phyloP scores from a whole-genome alignment of 2,797 vertebrate genomes.

The Cirrhinus mrigala region DNA sequence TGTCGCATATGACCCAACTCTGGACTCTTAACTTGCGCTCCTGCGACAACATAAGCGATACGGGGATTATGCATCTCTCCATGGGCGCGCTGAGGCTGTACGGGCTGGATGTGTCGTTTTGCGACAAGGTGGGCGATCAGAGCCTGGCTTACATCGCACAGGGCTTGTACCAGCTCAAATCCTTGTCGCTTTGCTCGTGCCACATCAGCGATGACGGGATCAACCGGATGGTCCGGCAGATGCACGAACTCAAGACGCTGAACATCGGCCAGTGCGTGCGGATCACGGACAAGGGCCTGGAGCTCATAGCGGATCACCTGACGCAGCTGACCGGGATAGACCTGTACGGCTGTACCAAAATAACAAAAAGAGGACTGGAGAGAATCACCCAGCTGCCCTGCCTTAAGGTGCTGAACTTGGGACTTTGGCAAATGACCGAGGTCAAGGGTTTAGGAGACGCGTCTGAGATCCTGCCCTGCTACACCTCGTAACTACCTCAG shows the following conservation, averaged over 20 bases:
- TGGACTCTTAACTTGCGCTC: conserved; percentile 96
- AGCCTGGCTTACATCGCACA: conserved; percentile 97
- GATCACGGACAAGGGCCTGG: conserved; percentile 98
- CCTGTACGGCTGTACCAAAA: conserved; percentile 97
- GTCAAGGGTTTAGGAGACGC: conserved; percentile 93
- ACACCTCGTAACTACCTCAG: conserved; percentile 56
- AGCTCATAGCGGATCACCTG: conserved; percentile 97
- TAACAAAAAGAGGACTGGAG: conserved; percentile 96
- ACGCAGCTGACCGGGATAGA: conserved; percentile 98
- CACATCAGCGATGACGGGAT: conserved; percentile 97
- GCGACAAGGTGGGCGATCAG: conserved; percentile 97
- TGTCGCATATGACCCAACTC: conserved; percentile 95
- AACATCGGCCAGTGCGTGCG: conserved; percentile 98
- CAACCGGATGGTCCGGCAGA: conserved; percentile 97
- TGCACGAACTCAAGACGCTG: conserved; percentile 96
- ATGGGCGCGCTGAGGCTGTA: conserved; percentile 95
- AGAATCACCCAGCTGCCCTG: conserved; percentile 98
- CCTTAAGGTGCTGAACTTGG: conserved; percentile 99
- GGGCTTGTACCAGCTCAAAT: conserved; percentile 94
- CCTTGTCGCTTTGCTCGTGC: conserved; percentile 95
- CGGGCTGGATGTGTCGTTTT: conserved; percentile 94
- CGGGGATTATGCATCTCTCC: conserved; percentile 96
- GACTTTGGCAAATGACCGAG: conserved; percentile 99
- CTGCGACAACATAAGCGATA: conserved; percentile 98
- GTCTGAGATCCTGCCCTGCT: conserved; percentile 46